phyloP scores from a whole-genome alignment of 2,797 vertebrate species.

The Phaenicophaeus curvirostris region DNA sequence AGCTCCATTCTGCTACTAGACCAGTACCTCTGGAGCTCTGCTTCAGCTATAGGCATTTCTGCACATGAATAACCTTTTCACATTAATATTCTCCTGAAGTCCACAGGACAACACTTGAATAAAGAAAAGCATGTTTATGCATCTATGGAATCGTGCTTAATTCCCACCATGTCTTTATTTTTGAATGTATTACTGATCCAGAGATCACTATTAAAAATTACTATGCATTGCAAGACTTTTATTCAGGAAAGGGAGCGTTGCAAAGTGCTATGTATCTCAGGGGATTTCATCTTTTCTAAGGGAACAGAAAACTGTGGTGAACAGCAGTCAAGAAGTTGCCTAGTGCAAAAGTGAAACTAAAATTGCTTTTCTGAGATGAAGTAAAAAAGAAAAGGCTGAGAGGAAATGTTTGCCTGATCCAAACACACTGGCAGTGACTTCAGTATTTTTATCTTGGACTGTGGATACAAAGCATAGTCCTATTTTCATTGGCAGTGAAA shows the following conservation, averaged over 20 bases:
- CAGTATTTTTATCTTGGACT: conserved; percentile 20
- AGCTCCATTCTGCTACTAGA: not conserved
- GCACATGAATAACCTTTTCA: not conserved
- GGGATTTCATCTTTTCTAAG: not conserved
- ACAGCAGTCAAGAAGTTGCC: not conserved
- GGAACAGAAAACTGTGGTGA: not conserved
- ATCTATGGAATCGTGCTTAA: not conserved
- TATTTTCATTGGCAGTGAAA: conserved; percentile 29
- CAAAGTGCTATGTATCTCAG: not conserved
- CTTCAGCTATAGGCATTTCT: not conserved
- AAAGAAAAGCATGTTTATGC: not conserved
- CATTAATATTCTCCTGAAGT: not conserved
- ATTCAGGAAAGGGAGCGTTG: not conserved
- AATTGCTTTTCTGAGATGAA: conserved; percentile 8
- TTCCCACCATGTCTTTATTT: not conserved
- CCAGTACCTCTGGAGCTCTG: not conserved
- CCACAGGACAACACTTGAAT: not conserved
- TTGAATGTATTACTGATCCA: not conserved
- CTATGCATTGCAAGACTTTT: not conserved
- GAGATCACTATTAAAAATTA: not conserved
- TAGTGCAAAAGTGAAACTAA: conserved; percentile 44
- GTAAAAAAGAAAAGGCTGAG: not conserved
- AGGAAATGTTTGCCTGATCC: not conserved
- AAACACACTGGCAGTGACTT: conserved; percentile 5
- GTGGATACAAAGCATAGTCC: not conserved